Evolutionary conservation across 2,888 invertebrate species (phyloP), one percentile per base, ranked within the genome.

Genomic region (Ferrisia virgata): DNA sequence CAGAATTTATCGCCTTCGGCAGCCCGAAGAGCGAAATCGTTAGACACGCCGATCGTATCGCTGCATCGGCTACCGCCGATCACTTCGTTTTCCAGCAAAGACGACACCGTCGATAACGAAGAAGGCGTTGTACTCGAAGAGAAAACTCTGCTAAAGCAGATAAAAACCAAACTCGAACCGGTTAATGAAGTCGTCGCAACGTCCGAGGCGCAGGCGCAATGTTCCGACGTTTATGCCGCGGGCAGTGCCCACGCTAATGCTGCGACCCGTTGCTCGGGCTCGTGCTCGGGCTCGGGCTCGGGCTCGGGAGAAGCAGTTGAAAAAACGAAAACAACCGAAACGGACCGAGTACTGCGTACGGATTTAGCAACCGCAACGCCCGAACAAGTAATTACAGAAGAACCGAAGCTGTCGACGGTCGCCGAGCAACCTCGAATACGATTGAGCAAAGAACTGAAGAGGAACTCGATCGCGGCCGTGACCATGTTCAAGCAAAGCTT

Each of bases 21-120:
- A 3, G 93, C 94, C 84, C 91, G 95, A 82, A 91, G 95, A 87
- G 94, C 95, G 0, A 95, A 95, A 89, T 95, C 95, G 85, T 90
- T 96, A 86, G 96, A 96, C 87, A 93, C 95, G 2, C 94, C 95
- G 0, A 93, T 95, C 28, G 94, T 96, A 87, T 93, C 95, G 25
- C 89, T 95, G 39, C 94, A 93, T 88, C 91, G 93, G 87, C 89
- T 96, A 64, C 95, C 95, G 18, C 93, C 95, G 8, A 92, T 94
- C 88, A 94, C 95, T 89, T 94, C 95, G 0, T 95, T 95, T 88
- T 96, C 95, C 1, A 95, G 95, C 31, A 95, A 95, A 89, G 96
- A 96, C 88, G 96, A 96, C 88, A 96, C 96, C 0, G 93, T 96
- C 0, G 95, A 93, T 86, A 92, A 93, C 87, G 94, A 94, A 86